Percentiles rank a stretch among this genome's conserved stretches.
phyloP scores from a whole-genome alignment of 2,797 vertebrate species.

The Alcedo atthis region DNA sequence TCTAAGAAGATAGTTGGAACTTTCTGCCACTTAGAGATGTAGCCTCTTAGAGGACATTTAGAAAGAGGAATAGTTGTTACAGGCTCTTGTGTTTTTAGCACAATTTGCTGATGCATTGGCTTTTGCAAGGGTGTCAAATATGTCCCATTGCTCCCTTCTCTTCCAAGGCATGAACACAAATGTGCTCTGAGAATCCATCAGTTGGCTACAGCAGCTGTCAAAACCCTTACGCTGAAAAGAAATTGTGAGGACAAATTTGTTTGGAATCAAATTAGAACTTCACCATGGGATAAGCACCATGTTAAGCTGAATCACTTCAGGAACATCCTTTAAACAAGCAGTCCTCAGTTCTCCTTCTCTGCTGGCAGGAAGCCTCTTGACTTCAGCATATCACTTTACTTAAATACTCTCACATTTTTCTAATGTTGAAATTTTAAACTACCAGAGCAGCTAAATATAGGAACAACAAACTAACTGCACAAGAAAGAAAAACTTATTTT shows the following conservation, averaged over 20 bases:
- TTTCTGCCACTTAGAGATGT: neutral
- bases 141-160: neutral
- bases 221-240: neutral
- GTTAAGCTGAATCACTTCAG: neutral
- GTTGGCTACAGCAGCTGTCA: neutral
- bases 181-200: accelerated
- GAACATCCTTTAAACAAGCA: constrained; percentile 36
- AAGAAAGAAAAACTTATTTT: constrained; percentile 39
- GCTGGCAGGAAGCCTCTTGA: constrained; percentile 23
- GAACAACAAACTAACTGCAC: neutral
- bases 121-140: neutral
- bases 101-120: neutral
- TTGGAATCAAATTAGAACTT: neutral
- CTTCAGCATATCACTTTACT: neutral
- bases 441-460: constrained; percentile 16
- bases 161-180: neutral
- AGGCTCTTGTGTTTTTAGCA: neutral
- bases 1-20: neutral
- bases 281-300: neutral
- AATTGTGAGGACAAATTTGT: neutral
- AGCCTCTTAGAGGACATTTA: neutral
- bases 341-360: constrained; percentile 13
- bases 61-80: neutral
- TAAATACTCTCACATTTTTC: constrained; percentile 4
- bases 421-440: constrained; percentile 30